Evolutionary conservation across 2,797 vertebrate genomes (phyloP), one percentile per base, ranked within the genome.

Genomic region (Meda fulgida): DNA sequence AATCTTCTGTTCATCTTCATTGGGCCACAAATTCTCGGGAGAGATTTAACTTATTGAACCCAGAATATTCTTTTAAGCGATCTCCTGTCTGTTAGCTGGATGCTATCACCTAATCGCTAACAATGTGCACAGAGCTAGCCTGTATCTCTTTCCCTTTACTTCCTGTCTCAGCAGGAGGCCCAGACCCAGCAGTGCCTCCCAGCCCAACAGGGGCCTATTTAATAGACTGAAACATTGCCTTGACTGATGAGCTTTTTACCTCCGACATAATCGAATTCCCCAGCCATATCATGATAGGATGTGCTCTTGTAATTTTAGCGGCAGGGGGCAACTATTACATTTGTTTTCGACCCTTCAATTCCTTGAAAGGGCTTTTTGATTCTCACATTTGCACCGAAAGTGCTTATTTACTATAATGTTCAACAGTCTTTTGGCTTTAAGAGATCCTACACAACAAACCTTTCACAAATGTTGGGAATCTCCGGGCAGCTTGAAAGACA

Each of bases 191-290:
- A 43, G 58, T 55, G 40, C 76, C 58, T 71, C 13, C 72, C 29
- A 76, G 58, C 72, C 31, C 84, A 34, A 77, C 84, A 84, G 81
- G 81, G 83, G 83, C 63, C 83, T 78, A 69, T 85, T 76, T 76
- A 87, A 90, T 88, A 85, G 89, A 85, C 86, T 86, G 86, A 86
- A 87, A 86, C 87, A 86, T 80, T 84, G 87, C 78, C 88, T 78
- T 89, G 86, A 90, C 89, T 87, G 85, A 90, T 87, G 87, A 91
- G 89, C 88, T 81, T 89, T 89, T 89, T 90, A 88, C 87, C 85
- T 81, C 63, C 26, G 84, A 84, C 85, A 88, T 89, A 90, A 91
- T 90, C 83, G 80, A 85, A 89, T 88, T 86, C 76, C 69, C 36
- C 84, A 75, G 85, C 83, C 87, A 81, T 85, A 84, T 86, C 78